Base-by-base conservation (phyloP, 23 tunicate species). In the Halocynthia roretzi region DNA sequence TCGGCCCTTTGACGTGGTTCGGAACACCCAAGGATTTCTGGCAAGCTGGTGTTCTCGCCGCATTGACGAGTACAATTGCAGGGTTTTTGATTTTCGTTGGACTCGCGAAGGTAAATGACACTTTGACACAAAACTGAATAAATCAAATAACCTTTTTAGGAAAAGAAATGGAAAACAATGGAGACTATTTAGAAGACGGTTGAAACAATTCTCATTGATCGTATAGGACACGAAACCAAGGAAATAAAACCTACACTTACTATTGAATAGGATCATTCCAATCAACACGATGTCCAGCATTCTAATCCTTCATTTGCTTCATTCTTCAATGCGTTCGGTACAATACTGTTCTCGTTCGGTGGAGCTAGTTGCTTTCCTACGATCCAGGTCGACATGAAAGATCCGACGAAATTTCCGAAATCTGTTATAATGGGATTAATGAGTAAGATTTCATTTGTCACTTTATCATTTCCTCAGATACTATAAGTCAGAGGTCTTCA, bases 21-120 rank as follows among this genome's bases (percentile, higher is more conserved):
- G 98, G 98, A 15, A 92, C 98, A 0, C 98, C 98, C 7, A 92
- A 92, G 62, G 98, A 92, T 57, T 92, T 92, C 57, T 92, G 98
- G 98, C 88, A 82, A 80, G 88, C 93, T 51, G 98, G 78, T 14
- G 58, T 92, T 10, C 31, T 92, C 7, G 98, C 93, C 7, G 87
- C 98, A 8, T 70, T 54, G 11, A 92, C 98, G 12, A 86, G 88
- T 49, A 54, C 84, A 12, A 44, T 92, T 44, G 98, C 87, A n/a
- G 87, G 83, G 12, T 49, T 85, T 18, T 69, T 91, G 62, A 76
- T 85, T 61, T 80, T 85, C 8, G 83, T 61, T 14, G 80, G 84
- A 12, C 83, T 91, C 0, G 70, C 74, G 56, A 61, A 10, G 60
- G 97, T 91, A 62, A 71, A 78, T 80, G 52, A 31, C n/a, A 14